Evolutionary conservation across 2,888 invertebrate genomes (phyloP).

Genomic region (Leptothorax acervorum): DNA sequence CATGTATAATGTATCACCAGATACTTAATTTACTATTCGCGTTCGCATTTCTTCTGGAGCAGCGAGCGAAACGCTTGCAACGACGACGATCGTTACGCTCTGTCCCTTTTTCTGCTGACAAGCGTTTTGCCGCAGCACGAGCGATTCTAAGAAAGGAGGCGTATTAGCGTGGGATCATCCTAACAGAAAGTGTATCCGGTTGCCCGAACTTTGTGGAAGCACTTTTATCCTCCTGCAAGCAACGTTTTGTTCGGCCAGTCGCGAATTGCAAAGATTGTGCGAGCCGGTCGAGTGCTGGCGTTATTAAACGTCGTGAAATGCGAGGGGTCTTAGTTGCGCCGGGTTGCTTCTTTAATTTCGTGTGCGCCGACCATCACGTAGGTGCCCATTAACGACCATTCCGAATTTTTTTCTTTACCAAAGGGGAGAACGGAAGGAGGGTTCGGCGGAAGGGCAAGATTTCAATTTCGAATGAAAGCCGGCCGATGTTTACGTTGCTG

Average conservation of each 20-base stretch:
- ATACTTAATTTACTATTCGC: constrained; percentile 25
- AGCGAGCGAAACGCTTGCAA: background rate
- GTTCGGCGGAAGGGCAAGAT: constrained; percentile 5
- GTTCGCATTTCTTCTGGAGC: constrained; percentile 22
- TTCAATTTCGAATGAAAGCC: constrained; percentile 17
- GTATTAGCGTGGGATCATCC: constrained; percentile 39
- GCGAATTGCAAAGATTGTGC: constrained; percentile 44
- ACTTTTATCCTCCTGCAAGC: constrained; percentile 1
- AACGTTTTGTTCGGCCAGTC: constrained; percentile 13
- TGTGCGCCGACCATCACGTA: constrained; percentile 61
- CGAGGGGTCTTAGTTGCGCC: constrained; percentile 41
- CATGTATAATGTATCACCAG: constrained; percentile 13
- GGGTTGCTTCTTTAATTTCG: constrained; percentile 63
- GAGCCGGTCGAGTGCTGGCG: constrained; percentile 23
- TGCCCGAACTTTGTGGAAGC: constrained; percentile 16
- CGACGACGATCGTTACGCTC: background rate
- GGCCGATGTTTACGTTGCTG: background rate
- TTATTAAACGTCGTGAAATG: constrained; percentile 55
- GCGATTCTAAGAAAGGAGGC: constrained; percentile 25
- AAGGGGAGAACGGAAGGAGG: background rate
- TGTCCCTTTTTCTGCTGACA: background rate
- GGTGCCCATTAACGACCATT: constrained; percentile 62
- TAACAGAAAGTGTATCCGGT: constrained; percentile 13
- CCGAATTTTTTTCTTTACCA: constrained; percentile 38
- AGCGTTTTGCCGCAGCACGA: background rate